Conservation (phyloP, 35 echinoderm and acorn worm species). For the Heliocidaris tuberculata region DNA sequence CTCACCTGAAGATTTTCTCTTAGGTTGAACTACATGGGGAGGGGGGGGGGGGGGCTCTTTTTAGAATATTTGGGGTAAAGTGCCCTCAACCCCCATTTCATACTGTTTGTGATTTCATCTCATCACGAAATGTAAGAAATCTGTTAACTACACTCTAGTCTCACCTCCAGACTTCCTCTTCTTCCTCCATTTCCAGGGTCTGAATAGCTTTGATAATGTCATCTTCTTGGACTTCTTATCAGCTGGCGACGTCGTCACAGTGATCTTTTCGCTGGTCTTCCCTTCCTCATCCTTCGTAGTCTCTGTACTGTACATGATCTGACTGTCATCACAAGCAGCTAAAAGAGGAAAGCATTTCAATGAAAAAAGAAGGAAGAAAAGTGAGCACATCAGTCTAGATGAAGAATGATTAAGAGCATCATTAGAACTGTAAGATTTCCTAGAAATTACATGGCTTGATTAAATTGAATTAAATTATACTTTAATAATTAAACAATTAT, state of each 20-base stretch:
- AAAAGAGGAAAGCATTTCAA: background rate
- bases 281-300: constrained; percentile 21
- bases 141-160: background rate
- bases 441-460: too few relatives aligned
- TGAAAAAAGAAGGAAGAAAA: background rate
- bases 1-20: too few relatives aligned
- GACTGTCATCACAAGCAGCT: constrained; percentile 64
- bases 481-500: too few relatives aligned
- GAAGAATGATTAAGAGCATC: too few relatives aligned
- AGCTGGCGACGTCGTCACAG: constrained; percentile 46
- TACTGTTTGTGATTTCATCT: too few relatives aligned
- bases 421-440: too few relatives aligned
- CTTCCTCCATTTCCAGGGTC: constrained; percentile 98
- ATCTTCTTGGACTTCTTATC: constrained; percentile 81
- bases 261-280: constrained; percentile 23
- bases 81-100: too few relatives aligned
- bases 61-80: too few relatives aligned
- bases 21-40: too few relatives aligned
- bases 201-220: constrained; percentile 71
- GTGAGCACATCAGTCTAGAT: background rate
- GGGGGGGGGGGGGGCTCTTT: too few relatives aligned
- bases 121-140: background rate
- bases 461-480: too few relatives aligned
- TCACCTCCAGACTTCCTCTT: constrained; percentile 76
- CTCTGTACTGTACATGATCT: constrained; percentile 61